Base-by-base conservation (phyloP, 2,797 vertebrate species). In the Sarcoramphus papa region DNA sequence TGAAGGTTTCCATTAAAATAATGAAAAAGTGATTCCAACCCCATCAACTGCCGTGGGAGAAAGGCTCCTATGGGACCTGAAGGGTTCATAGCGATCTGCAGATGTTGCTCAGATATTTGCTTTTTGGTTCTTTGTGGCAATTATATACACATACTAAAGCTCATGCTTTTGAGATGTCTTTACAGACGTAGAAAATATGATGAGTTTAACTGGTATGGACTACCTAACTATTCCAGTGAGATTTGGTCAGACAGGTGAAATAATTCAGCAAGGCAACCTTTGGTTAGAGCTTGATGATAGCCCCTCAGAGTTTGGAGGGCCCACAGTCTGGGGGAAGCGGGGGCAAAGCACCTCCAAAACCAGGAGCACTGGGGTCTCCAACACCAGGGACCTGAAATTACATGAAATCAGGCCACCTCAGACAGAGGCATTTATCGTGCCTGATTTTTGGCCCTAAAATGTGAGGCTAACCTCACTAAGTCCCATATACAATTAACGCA, bases 41-140 rank as follows among this genome's bases (percentile, higher is more conserved):
- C 22, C 41, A 48, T 12, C 70, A 62, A 7, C 5, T 0, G 0
- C 4, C 0, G 1, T 8, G 23, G 37, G 15, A 75, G 13, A 57
- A 85, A 59, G 47, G 33, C 15, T 85, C 9, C 33, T 79, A 2
- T 47, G 40, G 43, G 51, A 83, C 43, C n/a, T 43, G 84, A 72
- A 72, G 50, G 9, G 5, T 51, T 87, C 57, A 24, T 13, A 65
- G 21, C 24, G 60, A 37, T 59, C 63, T 79, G 24, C 35, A 70
- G 33, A 69, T 23, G 5, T 79, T 59, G 20, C 25, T 92, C 41
- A 28, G 16, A 21, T 67, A 37, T 43, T 85, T 69, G 14, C 12
- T 5, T 53, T 85, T 87, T 63, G 14, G 4, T 28, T 70, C 43
- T 91, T 73, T 82, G 43, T 67, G 59, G 43, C 17, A 73, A 28